Evolutionary conservation across 1,140 invertebrate genomes (phyloP), one percentile per base, ranked within the genome.

Genomic region (Cotesia glomerata): DNA sequence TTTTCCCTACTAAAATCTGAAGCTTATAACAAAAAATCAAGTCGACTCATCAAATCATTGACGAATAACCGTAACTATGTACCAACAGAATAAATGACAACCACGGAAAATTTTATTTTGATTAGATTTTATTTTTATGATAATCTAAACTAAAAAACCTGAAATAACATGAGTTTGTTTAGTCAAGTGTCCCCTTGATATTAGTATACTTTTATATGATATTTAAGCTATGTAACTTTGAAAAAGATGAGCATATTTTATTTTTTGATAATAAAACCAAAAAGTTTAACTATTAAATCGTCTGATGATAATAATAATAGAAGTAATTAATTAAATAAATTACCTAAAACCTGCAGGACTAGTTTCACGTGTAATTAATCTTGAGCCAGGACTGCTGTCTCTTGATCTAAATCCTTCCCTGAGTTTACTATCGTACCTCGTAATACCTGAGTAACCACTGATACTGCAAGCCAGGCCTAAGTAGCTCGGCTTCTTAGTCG

Each of bases 381-480:
- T 82, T 86, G 90, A 78, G 88, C 89, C 78, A 89, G 92, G 72
- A 90, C 93, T 73, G 90, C 93, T 72, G 89, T 92, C 85, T 91
- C 93, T 74, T 88, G 88, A 77, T 4, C 90, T 84, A 74, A 90
- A 89, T 56, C 92, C 92, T 82, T 93, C 91, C 45, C 93, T 88
- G 26, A 93, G 84, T 80, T 93, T 92, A 0, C 92, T 93, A 80
- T 94, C 92, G 89, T 96, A 96, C 71, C 93, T 93, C 9, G 92
- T 95, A 59, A 94, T 90, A 77, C 93, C 93, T 0, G 93, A 94
- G 82, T 97, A 97, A 8, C 95, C 95, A 86, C 94, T 96, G 34
- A 97, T 94, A 14, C 94, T 95, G 82, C 95, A 96, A 63, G 95
- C 94, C 64, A 97, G 86, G 79, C 93, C 94, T 58, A 97, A 85